Base-by-base conservation (phyloP, 2,113 vertebrate species). In the Tragelaphus strepsiceros region DNA sequence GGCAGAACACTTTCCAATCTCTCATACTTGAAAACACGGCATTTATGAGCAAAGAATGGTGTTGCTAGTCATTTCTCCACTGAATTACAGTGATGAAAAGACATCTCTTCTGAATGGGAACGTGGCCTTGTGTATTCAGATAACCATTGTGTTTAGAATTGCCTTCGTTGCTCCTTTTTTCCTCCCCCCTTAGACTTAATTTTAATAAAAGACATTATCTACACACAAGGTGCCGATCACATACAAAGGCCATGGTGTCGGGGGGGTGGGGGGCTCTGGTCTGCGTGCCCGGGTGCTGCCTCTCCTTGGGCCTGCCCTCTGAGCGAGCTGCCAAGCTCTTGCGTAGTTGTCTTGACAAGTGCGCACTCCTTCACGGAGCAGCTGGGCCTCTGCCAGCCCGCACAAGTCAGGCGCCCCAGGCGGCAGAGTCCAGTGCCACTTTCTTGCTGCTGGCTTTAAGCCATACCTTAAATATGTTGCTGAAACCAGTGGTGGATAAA, bases 271-370 rank as follows among this genome's bases (percentile, higher is more conserved):
- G 39, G 0, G 0, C 56, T 97, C 78, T 59, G 26, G 96, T 95
- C 83, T 3, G 9, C 3, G 1, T 92, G 39, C 90, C 28, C 1
- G 95, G 91, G 64, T 35, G 88, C 96, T 84, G 46, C 13, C 59
- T 97, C 81, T 97, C 96, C 56, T 19, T 32, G 30, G 96, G 78
- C 91, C 97, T 56, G 58, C 93, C 81, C 96, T 91, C 77, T 98
- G 90, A 96, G 84, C 97, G 81, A 92, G 35, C 95, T 98, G 98
- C 97, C 98, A 80, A 96, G 59, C 96, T 98, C 97, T 96, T 98
- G 98, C 49, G 90, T 98, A 98, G 98, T 98, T 98, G 98, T 95
- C 98, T 92, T 98, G 98, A 98, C 97, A 98, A 99, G 98, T 98
- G 92, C 78, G 80, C 96, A 22, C 90, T 98, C 93, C 97, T 98